Conservation (phyloP, 2,113 vertebrate genomes). For the Jaculus jaculus region DNA sequence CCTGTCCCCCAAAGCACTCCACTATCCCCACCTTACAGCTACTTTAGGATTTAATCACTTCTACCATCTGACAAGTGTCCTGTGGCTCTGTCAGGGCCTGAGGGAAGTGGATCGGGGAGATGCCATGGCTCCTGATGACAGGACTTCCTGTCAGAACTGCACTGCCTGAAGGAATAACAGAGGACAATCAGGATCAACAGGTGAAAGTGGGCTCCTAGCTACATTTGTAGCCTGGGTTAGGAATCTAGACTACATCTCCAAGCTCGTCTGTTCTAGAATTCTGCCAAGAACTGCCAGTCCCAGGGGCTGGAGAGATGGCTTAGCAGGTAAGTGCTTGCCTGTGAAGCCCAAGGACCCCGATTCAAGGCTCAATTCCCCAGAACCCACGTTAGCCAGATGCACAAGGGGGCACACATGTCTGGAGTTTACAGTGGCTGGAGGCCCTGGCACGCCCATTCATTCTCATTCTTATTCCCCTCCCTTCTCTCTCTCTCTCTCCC, state of each 20-base stretch:
- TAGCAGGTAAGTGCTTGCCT: no score
- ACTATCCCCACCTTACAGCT: background rate
- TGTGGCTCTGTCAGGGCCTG: background rate
- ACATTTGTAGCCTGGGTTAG: accelerated
- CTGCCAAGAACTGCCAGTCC: accelerated
- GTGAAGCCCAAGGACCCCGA: no score
- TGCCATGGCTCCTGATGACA: background rate
- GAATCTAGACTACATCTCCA: background rate
- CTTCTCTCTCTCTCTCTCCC: no score
- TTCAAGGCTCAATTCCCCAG: no score
- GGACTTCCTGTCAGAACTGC: background rate
- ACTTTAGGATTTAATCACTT: background rate
- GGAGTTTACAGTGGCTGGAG: no score
- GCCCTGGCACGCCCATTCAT: no score
- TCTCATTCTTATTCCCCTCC: no score
- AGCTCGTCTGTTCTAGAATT: background rate
- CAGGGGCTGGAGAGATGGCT: no score
- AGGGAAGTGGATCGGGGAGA: background rate
- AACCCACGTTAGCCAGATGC: no score
- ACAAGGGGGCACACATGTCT: no score
- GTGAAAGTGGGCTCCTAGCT: accelerated
- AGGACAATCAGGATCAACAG: background rate
- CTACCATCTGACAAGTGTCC: background rate
- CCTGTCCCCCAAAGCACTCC: background rate
- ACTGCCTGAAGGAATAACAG: background rate